Base-by-base conservation (phyloP, 2,888 invertebrate genomes). In the Dicranocentrus wangi region DNA sequence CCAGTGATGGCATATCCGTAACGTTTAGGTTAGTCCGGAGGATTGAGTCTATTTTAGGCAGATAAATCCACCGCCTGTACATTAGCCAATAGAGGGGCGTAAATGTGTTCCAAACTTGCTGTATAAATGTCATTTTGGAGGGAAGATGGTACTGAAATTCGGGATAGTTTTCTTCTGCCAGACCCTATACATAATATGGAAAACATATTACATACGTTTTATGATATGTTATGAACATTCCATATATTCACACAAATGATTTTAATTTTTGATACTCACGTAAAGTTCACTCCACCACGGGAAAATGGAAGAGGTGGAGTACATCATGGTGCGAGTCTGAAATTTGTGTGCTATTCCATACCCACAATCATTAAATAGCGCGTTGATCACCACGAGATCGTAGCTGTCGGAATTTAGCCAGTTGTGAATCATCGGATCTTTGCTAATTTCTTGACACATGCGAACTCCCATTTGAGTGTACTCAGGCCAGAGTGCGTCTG, bases 21-120 rank as follows among this genome's bases (percentile, higher is more conserved):
- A 82, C 10, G 13, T 84, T 47, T 19, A 86, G 51, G 3, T 63
- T 72, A 10, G 60, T 60, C 23, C 76, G 71, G 1, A 5, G 13
- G n/a, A 84, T 55, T 1, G 27, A 65, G 55, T 85, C 84, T 47
- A 85, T 3, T 19, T 72, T 53, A 0, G 86, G 86, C 5, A 83
- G 81, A 25, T 83, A 85, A 1, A 23, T 55, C 66, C 43, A 82
- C 2, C 71, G 42, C 27, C 84, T 61, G n/a, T 47, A 58, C 13
- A 32, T 19, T n/a, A 66, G 55, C 85, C 83, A 83, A 7, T 55
- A 65, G 1, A 85, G 66, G 7, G 82, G 76, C 1, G 60, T 60
- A 0, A 83, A 32, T 1, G 80, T 55, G 43, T 85, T 85, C 65
- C 58, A 65, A 5, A 84, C 68, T 68, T 72, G 19, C 65, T 85